phyloP scores from a whole-genome alignment of 2,888 invertebrate species.

The Tipula vernalis region DNA sequence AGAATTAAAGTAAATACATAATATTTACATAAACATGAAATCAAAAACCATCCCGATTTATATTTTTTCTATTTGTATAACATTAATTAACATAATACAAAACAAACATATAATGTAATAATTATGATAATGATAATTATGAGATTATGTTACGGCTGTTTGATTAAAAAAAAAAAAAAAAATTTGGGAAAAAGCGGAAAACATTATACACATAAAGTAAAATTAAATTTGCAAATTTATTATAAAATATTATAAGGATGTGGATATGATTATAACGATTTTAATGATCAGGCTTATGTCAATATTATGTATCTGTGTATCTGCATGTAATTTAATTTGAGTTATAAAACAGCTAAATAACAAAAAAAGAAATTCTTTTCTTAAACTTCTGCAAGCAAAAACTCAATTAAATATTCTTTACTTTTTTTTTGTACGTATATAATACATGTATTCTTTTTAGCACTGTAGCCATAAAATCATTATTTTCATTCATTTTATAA shows the following conservation, averaged over 20 bases:
- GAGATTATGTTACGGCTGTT: slow-evolving; percentile 4
- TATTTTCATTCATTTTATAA: too few relatives aligned
- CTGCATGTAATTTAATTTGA: not conserved
- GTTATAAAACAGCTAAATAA: not conserved
- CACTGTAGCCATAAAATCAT: too few relatives aligned
- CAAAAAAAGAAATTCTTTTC: too few relatives aligned
- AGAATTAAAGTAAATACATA: not conserved
- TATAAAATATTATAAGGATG: not conserved
- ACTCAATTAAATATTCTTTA: too few relatives aligned
- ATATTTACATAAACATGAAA: not conserved
- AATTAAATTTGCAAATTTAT: not conserved
- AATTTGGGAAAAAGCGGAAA: not conserved
- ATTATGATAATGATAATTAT: not conserved
- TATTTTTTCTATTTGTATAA: not conserved
- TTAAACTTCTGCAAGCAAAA: too few relatives aligned
- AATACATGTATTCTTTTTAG: too few relatives aligned
- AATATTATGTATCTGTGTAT: not conserved
- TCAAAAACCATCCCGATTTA: not conserved
- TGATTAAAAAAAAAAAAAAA: not conserved
- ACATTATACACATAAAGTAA: not conserved
- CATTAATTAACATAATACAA: not conserved
- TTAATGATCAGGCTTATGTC: not conserved
- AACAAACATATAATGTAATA: not conserved
- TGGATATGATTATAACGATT: not conserved
- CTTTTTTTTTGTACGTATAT: too few relatives aligned